These are phyloP conservation scores for Ectropis grisescens DNA, from an alignment of 1,140 invertebrate species.

Conservation along the genomic window DNA sequence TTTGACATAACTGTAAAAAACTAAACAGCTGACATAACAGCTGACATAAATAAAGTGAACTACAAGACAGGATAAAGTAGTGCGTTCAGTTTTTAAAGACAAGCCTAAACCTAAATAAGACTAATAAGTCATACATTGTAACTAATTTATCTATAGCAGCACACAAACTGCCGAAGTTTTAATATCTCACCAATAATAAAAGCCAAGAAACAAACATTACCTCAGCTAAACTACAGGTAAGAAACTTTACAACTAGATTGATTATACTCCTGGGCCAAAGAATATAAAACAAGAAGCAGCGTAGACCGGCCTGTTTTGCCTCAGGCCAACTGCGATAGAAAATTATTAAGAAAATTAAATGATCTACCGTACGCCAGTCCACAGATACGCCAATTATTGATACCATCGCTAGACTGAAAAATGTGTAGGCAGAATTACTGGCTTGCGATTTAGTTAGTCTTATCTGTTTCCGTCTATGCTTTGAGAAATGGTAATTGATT, in stretches of 20 bases:
- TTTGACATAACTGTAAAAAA: too few species aligned
- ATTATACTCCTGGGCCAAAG: conserved; percentile 52
- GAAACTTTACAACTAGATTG: conserved; percentile 44
- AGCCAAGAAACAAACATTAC: too few species aligned
- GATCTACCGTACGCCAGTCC: conserved; percentile 53
- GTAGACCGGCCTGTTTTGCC: conserved; percentile 33
- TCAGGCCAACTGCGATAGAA: conserved; percentile 52
- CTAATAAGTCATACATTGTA: too few species aligned
- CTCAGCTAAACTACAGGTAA: too few species aligned
- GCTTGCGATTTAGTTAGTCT: conserved; percentile 41
- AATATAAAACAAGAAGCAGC: conserved; percentile 38
- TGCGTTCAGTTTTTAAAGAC: too few species aligned
- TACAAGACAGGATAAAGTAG: too few species aligned
- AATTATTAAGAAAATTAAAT: conserved; percentile 70
- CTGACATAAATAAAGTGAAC: too few species aligned
- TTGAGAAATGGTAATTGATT: conserved; percentile 49
- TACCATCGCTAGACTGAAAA: conserved; percentile 45
- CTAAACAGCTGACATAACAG: too few species aligned
- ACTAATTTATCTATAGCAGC: too few species aligned
- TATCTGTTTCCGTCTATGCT: conserved; percentile 33
- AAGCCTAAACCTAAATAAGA: too few species aligned
- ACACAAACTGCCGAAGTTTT: too few species aligned
- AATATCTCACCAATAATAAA: too few species aligned
- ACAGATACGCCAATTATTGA: conserved; percentile 65
- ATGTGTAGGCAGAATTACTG: conserved; percentile 44